phyloP scores from a whole-genome alignment of 2,113 vertebrate genomes.

The Formicarius rufipectus region DNA sequence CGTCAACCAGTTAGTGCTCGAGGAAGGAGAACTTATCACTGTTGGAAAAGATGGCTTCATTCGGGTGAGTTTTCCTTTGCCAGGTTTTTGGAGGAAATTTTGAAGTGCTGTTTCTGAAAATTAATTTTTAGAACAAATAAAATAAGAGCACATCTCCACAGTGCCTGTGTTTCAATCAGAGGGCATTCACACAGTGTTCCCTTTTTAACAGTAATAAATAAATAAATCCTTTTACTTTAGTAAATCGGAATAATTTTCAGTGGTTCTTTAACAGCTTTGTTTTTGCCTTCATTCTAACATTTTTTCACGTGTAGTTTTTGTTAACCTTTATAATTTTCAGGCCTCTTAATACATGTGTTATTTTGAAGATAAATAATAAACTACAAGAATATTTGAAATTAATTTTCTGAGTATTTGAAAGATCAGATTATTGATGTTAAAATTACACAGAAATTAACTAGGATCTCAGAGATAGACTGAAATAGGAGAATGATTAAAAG shows the following conservation, averaged over 20 bases:
- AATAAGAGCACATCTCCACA: background rate
- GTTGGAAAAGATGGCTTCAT: slow-evolving; percentile 87
- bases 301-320: background rate
- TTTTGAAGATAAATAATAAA: background rate
- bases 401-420: background rate
- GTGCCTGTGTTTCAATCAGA: background rate
- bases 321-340: background rate
- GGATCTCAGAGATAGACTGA: background rate
- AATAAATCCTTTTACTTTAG: background rate
- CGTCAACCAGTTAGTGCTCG: slow-evolving; percentile 84
- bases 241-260: background rate
- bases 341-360: background rate
- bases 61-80: slow-evolving; percentile 76
- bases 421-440: background rate
- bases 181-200: accelerated
- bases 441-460: background rate
- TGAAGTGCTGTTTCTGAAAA: background rate
- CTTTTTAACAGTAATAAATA: background rate
- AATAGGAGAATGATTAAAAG: background rate
- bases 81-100: background rate
- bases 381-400: background rate
- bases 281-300: background rate
- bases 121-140: background rate
- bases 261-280: background rate
- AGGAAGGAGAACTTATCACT: slow-evolving; percentile 88